Evolutionary conservation across 2,797 vertebrate genomes (phyloP).

Genomic region (Pseudochaenichthys georgianus): DNA sequence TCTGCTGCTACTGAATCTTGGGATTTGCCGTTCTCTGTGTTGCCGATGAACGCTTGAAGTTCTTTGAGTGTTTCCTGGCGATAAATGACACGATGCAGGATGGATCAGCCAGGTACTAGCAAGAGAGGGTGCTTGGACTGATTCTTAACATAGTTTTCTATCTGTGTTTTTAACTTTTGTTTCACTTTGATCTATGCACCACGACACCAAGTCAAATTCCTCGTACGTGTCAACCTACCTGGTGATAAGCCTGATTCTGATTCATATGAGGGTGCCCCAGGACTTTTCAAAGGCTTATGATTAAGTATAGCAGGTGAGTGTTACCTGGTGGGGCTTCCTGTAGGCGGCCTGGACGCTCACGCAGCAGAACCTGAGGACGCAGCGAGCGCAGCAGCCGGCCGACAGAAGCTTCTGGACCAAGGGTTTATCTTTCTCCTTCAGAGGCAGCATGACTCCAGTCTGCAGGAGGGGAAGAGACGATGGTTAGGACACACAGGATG

Average conservation of each 20-base stretch:
- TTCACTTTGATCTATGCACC: too few relatives aligned
- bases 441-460: slow-evolving; percentile 83
- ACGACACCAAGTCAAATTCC: too few relatives aligned
- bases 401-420: slow-evolving; percentile 86
- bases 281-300: neutral
- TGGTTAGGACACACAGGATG: neutral
- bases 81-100: neutral
- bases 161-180: too few relatives aligned
- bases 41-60: slow-evolving; percentile 80
- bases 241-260: too few relatives aligned
- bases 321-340: slow-evolving; percentile 85
- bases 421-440: slow-evolving; percentile 89
- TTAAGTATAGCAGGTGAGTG: neutral
- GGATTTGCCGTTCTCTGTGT: slow-evolving; percentile 37
- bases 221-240: too few relatives aligned
- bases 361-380: slow-evolving; percentile 93
- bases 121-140: neutral
- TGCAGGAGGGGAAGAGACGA: slow-evolving; percentile 3
- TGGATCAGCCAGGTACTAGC: neutral
- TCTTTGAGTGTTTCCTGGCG: slow-evolving; percentile 86
- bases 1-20: slow-evolving; percentile 14
- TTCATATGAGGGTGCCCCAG: too few relatives aligned
- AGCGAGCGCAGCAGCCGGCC: slow-evolving; percentile 91
- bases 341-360: slow-evolving; percentile 88
- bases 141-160: too few relatives aligned